Base-by-base conservation (phyloP, 1,140 invertebrate genomes). In the Meteorus sp. region DNA sequence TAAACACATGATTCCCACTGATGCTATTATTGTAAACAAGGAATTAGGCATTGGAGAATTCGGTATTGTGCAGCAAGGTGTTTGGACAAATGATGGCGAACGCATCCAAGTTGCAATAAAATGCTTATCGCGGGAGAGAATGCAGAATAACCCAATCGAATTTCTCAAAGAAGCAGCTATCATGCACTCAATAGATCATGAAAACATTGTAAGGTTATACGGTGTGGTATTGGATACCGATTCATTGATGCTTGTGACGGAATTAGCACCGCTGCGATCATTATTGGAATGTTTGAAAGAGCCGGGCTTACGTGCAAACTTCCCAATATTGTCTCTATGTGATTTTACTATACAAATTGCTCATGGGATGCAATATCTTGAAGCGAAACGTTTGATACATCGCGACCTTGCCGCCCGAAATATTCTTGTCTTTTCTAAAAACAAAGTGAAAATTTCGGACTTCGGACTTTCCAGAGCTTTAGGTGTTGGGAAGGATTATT, bases 401-500 rank as follows among this genome's bases (percentile, higher is more conserved):
- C 85, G 90, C 79, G 95, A 98, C 77, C 83, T 98, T 62, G 95
- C 95, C 15, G 94, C 95, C 8, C 84, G 96, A 57, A 98, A 98
- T 80, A 96, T 98, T 64, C 82, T 98, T 47, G 95, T 98, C 0
- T 98, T 97, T 77, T 92, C 90, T 43, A 96, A 96, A 75, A 92
- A 94, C 70, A 94, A 93, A 81, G 94, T 99, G 0, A 99, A 99
- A 83, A 98, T 99, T 31, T 98, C 95, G 6, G 97, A 99, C 78
- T 98, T 99, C 78, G 97, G 97, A 2, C 76, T 99, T 23, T 98
- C 95, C 0, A 82, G 96, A 52, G 94, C 95, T 0, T 76, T 99
- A n/a, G 95, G 96, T 6, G 93, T 97, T 47, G 97, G 95, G 5
- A 98, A 98, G 78, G 96, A 99, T 79, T 99, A 99, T 75, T 99